These are phyloP conservation scores for Drosophila quadrilineata DNA, from an alignment of 1,140 invertebrate species.

Conservation along the genomic window DNA sequence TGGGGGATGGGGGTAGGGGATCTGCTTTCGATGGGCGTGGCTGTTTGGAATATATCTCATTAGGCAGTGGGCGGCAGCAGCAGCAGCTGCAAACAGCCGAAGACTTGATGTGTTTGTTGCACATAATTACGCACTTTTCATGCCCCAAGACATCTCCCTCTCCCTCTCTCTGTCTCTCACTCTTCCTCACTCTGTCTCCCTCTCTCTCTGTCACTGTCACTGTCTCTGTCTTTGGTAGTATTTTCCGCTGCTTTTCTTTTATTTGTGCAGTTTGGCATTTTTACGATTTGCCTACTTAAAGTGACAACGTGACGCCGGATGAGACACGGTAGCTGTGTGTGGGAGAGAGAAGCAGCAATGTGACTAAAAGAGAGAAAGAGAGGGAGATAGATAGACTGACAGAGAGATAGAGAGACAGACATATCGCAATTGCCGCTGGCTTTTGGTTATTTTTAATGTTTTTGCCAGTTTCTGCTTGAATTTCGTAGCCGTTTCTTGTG, in stretches of 20 bases:
- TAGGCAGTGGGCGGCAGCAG: slow-evolving; percentile 55
- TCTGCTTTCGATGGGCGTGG: no score
- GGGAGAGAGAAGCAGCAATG: background rate
- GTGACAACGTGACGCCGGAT: slow-evolving; percentile 69
- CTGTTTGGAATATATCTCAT: slow-evolving; percentile 19
- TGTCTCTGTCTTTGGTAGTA: background rate
- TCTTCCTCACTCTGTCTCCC: background rate
- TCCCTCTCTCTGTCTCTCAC: slow-evolving; percentile 13
- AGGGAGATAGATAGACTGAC: background rate
- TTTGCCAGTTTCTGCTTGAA: slow-evolving; percentile 27
- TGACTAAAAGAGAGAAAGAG: background rate
- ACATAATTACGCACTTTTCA: slow-evolving; percentile 66
- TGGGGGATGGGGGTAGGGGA: background rate
- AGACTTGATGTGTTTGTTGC: no score
- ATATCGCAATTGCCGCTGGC: slow-evolving; percentile 52
- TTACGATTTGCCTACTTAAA: slow-evolving; percentile 75
- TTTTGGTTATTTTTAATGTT: slow-evolving; percentile 76
- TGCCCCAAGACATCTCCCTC: no score
- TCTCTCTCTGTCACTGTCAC: slow-evolving; percentile 5
- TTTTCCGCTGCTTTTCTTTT: slow-evolving; percentile 7
- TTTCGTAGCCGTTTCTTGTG: slow-evolving; percentile 57
- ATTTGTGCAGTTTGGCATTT: slow-evolving; percentile 30
- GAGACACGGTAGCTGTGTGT: background rate
- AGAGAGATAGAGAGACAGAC: background rate
- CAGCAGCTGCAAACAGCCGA: slow-evolving; percentile 45